Base-by-base conservation (phyloP, 2,113 vertebrate species). In the Phyllostomus discolor region DNA sequence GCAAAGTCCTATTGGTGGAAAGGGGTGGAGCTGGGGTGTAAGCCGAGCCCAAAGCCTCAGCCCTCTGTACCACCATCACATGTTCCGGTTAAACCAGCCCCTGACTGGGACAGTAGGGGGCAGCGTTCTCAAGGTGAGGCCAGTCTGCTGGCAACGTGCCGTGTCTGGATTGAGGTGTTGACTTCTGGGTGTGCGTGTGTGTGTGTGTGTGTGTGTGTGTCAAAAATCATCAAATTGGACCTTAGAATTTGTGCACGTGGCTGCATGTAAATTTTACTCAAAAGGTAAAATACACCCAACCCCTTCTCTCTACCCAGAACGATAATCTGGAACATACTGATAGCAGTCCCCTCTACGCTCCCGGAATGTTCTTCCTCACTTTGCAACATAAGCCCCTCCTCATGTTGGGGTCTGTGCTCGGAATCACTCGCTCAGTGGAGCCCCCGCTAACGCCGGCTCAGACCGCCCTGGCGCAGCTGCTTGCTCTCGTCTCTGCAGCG, bases 151-250 rank as follows among this genome's bases (percentile, higher is more conserved):
- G 75, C 26, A 0, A 16, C 10, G 4, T 8, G 46, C 54, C 20
- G 0, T 1, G 2, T 41, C n/a, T 26, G 12, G 20, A 67, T 0
- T 19, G 59, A 14, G 9, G 28, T 11, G 6, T 10, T 48, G 81
- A 16, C 69, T 41, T 4, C 0, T 8, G 35, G 17, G 2, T 19
- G 11, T 14, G 7, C 14, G 50, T 41, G 1, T 20, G 31, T 72
- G 41, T 41, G 38, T 41, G 38, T 41, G 38, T 41, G 38, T 41
- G 38, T 41, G 38, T 41, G 38, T 41, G 38, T 41, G 38, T 69
- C 16, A 41, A 52, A 59, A 88, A 24, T 17, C 24, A 38, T 17
- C 62, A 11, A 7, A 14, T 26, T 70, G 3, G 22, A 28, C 50
- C 31, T 41, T 57, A 41, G 75, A 24, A 50, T 38, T 10, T 38